Conservation (phyloP, 2,888 invertebrate genomes). For the Eupithecia exiguata region DNA sequence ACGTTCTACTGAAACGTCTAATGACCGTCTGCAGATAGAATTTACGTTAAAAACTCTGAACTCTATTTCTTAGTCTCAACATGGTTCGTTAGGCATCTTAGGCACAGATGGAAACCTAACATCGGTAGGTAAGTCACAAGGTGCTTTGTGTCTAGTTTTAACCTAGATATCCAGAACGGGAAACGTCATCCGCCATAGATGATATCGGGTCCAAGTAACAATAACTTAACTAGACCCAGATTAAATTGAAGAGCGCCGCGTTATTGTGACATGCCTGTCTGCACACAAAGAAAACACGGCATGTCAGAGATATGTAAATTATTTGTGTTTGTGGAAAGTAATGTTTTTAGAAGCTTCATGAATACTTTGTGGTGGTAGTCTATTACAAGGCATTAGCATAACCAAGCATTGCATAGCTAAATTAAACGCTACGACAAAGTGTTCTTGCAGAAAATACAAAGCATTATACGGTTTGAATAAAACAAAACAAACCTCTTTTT, state of each 20-base stretch:
- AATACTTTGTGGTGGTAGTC: neutral
- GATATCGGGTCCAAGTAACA: slow-evolving; percentile 20
- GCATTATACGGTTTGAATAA: neutral
- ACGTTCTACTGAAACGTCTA: no score
- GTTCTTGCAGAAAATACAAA: neutral
- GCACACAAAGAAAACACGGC: neutral
- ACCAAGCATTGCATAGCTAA: neutral
- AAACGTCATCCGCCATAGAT: slow-evolving; percentile 15
- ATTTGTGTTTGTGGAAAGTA: neutral
- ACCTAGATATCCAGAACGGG: slow-evolving; percentile 6
- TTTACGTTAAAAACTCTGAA: neutral
- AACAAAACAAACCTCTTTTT: neutral
- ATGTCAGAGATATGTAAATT: neutral
- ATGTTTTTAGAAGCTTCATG: neutral
- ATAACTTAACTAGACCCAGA: slow-evolving; percentile 14
- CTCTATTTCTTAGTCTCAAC: neutral
- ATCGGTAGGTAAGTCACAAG: neutral
- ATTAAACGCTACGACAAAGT: neutral
- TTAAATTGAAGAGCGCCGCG: slow-evolving; percentile 11
- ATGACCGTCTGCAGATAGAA: no score
- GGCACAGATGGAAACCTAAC: neutral
- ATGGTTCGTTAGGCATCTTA: neutral
- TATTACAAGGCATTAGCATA: neutral
- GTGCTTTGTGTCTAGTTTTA: neutral
- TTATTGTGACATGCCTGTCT: neutral